Conservation (phyloP, 2,113 vertebrate species). For the Muntiacus muntjak region DNA sequence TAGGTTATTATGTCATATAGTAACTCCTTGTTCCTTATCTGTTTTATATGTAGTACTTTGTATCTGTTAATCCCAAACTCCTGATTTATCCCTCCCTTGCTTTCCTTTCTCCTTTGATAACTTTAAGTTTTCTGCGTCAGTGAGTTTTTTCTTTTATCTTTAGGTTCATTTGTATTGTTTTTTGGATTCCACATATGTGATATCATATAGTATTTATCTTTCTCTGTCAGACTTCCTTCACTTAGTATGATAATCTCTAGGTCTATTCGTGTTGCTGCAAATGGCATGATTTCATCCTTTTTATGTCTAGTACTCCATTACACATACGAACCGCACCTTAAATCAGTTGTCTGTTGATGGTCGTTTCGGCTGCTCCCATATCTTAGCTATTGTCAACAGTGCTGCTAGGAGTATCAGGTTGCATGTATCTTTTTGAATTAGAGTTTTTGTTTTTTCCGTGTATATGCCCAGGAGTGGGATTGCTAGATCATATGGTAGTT, state of each 20-base stretch:
- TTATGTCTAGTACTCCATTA: background rate
- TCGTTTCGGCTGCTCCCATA: background rate
- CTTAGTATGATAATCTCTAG: background rate
- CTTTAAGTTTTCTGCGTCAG: background rate
- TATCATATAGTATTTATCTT: background rate
- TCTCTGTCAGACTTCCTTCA: background rate
- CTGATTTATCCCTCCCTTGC: background rate
- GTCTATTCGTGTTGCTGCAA: background rate
- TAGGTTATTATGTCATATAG: background rate
- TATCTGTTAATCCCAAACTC: background rate
- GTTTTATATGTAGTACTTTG: background rate
- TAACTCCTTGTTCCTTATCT: background rate
- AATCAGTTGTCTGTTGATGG: background rate
- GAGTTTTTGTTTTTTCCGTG: background rate
- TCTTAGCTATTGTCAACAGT: background rate
- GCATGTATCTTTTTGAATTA: background rate
- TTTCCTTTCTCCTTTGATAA: background rate
- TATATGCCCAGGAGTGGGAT: background rate
- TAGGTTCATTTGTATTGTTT: background rate
- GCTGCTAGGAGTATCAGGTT: background rate
- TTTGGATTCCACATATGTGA: background rate
- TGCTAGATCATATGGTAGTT: background rate
- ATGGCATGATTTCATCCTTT: background rate
- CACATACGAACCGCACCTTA: background rate
- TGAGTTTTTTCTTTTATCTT: background rate